A percentile compares a stretch with the other conserved stretches of the same genome.
These are phyloP conservation scores for Microplitis deprimator DNA, from an alignment of 2,888 invertebrate species.

Conservation along the genomic window DNA sequence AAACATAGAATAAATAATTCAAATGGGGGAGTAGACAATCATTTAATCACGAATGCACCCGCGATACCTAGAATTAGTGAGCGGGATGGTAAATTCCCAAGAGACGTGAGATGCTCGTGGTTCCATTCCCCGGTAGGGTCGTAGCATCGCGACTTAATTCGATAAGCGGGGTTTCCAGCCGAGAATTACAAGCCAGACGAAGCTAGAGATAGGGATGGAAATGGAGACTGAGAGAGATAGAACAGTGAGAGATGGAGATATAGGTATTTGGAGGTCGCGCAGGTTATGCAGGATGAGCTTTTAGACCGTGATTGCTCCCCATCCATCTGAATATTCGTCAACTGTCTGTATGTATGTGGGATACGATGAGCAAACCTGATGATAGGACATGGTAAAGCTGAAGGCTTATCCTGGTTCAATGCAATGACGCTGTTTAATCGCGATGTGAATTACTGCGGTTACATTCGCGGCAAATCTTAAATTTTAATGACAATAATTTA, in stretches of 20 bases:
- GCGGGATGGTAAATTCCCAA: slow-evolving; percentile 42
- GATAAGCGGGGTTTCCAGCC: slow-evolving; percentile 39
- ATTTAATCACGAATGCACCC: slow-evolving; percentile 46
- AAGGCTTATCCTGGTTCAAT: neutral
- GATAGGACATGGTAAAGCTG: neutral
- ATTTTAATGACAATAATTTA: neutral
- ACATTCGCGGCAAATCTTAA: neutral
- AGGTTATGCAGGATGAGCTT: slow-evolving; percentile 28
- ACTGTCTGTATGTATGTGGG: neutral
- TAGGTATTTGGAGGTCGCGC: slow-evolving; percentile 6
- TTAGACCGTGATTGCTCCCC: slow-evolving; percentile 13
- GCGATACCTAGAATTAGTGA: slow-evolving; percentile 49
- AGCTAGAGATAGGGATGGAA: neutral
- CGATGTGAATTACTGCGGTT: neutral
- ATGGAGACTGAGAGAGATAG: slow-evolving; percentile 19
- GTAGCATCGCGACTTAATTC: slow-evolving; percentile 43
- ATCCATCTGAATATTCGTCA: slow-evolving; percentile 6
- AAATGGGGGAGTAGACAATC: slow-evolving; percentile 27
- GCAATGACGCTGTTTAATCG: neutral
- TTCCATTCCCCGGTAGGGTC: slow-evolving; percentile 18
- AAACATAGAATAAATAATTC: slow-evolving; percentile 11
- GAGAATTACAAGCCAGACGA: neutral
- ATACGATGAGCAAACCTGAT: neutral
- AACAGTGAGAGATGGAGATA: neutral
- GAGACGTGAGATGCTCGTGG: slow-evolving; percentile 32